Evolutionary conservation across 1,140 invertebrate genomes (phyloP), one percentile per base, ranked within the genome.

Genomic region (Bombus pyrosoma): DNA sequence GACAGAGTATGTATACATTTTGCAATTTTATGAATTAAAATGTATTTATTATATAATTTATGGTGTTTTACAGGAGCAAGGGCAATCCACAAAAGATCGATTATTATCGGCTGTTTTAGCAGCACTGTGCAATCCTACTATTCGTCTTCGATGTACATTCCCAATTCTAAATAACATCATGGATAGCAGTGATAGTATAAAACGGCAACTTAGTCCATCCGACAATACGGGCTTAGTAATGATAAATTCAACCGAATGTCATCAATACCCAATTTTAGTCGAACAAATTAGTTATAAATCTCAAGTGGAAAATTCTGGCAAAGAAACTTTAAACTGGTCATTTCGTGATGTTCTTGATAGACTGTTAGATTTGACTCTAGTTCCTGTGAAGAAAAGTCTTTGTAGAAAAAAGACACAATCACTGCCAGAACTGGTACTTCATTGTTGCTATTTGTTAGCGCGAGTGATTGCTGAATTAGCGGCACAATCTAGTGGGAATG

Each of bases 391-490:
- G 86, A 96, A 96, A 91, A 95, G 93, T n/a, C 92, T 98, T 39
- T 95, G 95, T 72, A 95, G 96, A 86, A 96, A 97, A 88, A 95
- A 95, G 81, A 94, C 95, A 25, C 94, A 95, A 3, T 96, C 96
- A 85, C 94, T 97, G 47, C 93, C 95, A 18, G 95, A 96, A 85
- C 95, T 99, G 1, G 97, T 98, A 1, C 96, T 97, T 81, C 97
- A 98, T 94, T 98, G 98, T 89, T 99, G 98, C 93, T 97, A 98
- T 91, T 96, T 99, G 37, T 93, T 99, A 66, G 97, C 97, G 0
- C 96, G 98, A 72, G 97, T 99, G 1, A 96, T 99, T 43, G 98
- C 98, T 9, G 99, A 99, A 95, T 96, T 99, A 69, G 97, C 98
- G 0, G 97, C 97, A 78, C 97, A 98, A 90, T 97, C 97, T 9